Conservation (phyloP, 2,797 vertebrate genomes). For the Aldrovandia affinis region DNA sequence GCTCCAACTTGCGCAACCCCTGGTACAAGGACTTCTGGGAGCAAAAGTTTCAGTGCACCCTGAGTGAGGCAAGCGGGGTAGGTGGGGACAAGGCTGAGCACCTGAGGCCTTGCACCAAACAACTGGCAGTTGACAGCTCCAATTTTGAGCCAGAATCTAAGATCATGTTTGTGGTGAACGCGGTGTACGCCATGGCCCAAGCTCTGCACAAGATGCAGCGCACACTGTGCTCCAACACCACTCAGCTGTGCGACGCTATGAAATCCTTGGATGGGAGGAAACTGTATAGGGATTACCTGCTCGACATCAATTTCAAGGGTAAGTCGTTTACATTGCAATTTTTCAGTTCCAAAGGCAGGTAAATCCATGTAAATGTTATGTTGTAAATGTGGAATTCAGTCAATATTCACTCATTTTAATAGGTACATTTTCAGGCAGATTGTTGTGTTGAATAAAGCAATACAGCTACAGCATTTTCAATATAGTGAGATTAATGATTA, state of each 20-base stretch:
- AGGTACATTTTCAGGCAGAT: neutral
- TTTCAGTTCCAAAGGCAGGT: neutral
- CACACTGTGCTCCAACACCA: slow-evolving; percentile 90
- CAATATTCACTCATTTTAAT: neutral
- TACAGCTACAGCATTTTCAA: neutral
- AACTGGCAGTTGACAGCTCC: slow-evolving; percentile 82
- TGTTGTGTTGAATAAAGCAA: neutral
- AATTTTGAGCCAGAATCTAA: slow-evolving; percentile 97
- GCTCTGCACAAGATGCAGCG: slow-evolving; percentile 95
- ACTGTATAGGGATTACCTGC: slow-evolving; percentile 92
- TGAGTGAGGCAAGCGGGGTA: slow-evolving; percentile 70
- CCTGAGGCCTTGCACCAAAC: slow-evolving; percentile 78
- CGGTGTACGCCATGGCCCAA: slow-evolving; percentile 95
- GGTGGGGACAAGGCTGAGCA: slow-evolving; percentile 52
- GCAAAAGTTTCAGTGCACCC: slow-evolving; percentile 93
- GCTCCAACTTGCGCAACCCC: slow-evolving; percentile 89
- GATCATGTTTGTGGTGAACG: slow-evolving; percentile 99
- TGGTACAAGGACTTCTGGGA: slow-evolving; percentile 99
- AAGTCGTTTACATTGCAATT: slow-evolving; percentile 55
- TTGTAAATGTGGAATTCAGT: neutral
- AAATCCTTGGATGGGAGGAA: slow-evolving; percentile 90
- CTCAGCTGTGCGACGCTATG: slow-evolving; percentile 91
- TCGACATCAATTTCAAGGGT: slow-evolving; percentile 97
- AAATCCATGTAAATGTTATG: neutral
- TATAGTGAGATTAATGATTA: neutral